Evolutionary conservation across 92 coral and sea anemone genomes (phyloP), one percentile per base, ranked within the genome.

Genomic region (Porites divaricata): DNA sequence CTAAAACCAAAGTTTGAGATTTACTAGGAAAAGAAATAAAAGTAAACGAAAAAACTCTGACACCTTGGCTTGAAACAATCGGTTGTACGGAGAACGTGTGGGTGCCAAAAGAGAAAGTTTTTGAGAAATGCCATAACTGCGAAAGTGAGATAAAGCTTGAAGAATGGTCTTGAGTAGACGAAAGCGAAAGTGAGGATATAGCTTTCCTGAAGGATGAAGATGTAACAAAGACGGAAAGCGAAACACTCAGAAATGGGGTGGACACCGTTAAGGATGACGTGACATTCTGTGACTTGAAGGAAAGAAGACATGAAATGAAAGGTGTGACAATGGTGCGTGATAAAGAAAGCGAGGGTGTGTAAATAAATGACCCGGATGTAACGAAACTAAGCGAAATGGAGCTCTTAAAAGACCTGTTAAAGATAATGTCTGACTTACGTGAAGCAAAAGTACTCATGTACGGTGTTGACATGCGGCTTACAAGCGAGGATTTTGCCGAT

Each of bases 351-450:
- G 85, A 59, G 78, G 49, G 14, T 19, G 57, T 6, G 25, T 70
- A 45, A 23, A 51, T 63, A 59, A 61, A 59, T 10, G 85, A 41
- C 69, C 58, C 58, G 78, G 69, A 57, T 59, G 59, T 9, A 8
- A 7, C 6, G 83, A 66, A 51, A 57, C 53, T 57, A 28, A 56
- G 77, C 19, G n/a, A 11, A 20, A 21, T n/a, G 57, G 50, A 53
- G 83, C 65, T 67, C 56, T 10, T 53, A 41, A 16, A 81, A 70
- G 78, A 70, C 57, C 70, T 81, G 78, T 71, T 71, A 16, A 54
- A 6, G 56, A 22, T 77, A 51, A 63, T 16, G 35, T 8, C 35
- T 58, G 77, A 82, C 86, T 82, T 82, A 82, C 86, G 54, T 72
- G 63, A 72, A 62, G 77, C 49, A 23, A 82, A 72, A 48, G 79